Evolutionary conservation across 2,113 vertebrate species (phyloP).

Genomic region (Sakesphorus luctuosus): DNA sequence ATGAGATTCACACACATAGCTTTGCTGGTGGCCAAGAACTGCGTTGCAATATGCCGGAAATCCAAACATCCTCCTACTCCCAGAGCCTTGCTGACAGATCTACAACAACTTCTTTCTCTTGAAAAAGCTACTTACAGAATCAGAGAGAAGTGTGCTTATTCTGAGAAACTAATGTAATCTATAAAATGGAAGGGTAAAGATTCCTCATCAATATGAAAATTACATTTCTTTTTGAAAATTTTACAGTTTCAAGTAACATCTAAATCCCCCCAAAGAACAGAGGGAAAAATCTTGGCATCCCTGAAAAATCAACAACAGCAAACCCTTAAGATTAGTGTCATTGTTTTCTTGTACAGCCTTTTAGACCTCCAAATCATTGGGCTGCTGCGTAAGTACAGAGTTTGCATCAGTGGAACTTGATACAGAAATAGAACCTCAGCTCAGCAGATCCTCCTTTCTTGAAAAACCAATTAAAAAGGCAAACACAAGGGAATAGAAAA

Average conservation of each 20-base stretch:
- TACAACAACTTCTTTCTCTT: slow-evolving; percentile 69
- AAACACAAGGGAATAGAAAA: slow-evolving; percentile 43
- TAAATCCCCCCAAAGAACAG: neutral
- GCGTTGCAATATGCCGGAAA: slow-evolving; percentile 72
- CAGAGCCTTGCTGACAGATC: slow-evolving; percentile 72
- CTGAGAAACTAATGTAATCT: slow-evolving; percentile 15
- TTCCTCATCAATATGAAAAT: neutral
- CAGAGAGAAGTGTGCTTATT: slow-evolving; percentile 45
- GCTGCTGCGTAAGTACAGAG: neutral
- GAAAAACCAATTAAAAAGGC: slow-evolving; percentile 43
- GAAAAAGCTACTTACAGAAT: slow-evolving; percentile 59
- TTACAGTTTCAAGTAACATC: neutral
- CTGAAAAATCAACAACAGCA: slow-evolving; percentile 5
- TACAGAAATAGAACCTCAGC: slow-evolving; percentile 24
- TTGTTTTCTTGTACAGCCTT: neutral
- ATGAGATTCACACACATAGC: slow-evolving; percentile 72
- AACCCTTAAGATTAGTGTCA: neutral
- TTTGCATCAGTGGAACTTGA: neutral
- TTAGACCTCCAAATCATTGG: neutral
- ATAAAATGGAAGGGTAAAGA: slow-evolving; percentile 7
- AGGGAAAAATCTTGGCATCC: neutral
- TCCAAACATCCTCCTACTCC: slow-evolving; percentile 74
- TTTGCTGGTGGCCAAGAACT: slow-evolving; percentile 72
- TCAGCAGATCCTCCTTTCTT: slow-evolving; percentile 34
- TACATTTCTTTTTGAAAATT: neutral